Evolutionary conservation across 2,888 invertebrate species (phyloP), one percentile per base, ranked within the genome.

Genomic region (Yponomeuta plumbellus): DNA sequence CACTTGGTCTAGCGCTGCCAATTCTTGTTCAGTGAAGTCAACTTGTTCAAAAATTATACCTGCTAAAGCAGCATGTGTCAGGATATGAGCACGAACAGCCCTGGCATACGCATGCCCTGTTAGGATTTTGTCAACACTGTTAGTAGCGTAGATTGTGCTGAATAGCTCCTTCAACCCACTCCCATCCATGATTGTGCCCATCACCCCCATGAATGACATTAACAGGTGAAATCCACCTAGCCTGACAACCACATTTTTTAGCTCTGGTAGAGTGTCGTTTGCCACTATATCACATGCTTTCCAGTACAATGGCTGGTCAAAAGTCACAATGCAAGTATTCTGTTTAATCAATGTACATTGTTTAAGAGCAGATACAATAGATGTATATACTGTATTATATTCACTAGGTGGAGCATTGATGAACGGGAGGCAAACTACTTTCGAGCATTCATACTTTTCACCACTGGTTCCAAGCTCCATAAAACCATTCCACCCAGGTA

Each of bases 221-320:
- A 77, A 68, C 17, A 74, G 59, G 70, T 78, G 77, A 71, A 78
- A 78, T 62, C 76, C 75, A 63, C 77, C 78, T 2, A 78, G 71
- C 66, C 73, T 70, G 3, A 77, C 68, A 3, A 76, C 67, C 40
- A 70, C 59, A 40, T 68, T 63, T 22, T 44, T 65, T 17, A 69
- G 26, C 21, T 62, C 56, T 26, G 69, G 64, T 69, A 70, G 67
- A 67, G 71, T 61, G 67, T 70, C 68, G 11, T 70, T 34, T 0
- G 22, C 69, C 11, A 75, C 71, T 17, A 79, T 76, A 69, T 79
- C 77, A 58, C 73, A 68, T 64, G 77, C 76, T 73, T 80, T 78
- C 2, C 11, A 11, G 22, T 64, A 64, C 22, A 64, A 23, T 11
- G 64, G 64, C 22, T 64, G 64, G 22, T 64, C 64, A 44, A 44